Percentiles rank a stretch among this genome's conserved stretches.
Conservation (phyloP, 2,797 vertebrate species). For the Pangasius macronema region DNA sequence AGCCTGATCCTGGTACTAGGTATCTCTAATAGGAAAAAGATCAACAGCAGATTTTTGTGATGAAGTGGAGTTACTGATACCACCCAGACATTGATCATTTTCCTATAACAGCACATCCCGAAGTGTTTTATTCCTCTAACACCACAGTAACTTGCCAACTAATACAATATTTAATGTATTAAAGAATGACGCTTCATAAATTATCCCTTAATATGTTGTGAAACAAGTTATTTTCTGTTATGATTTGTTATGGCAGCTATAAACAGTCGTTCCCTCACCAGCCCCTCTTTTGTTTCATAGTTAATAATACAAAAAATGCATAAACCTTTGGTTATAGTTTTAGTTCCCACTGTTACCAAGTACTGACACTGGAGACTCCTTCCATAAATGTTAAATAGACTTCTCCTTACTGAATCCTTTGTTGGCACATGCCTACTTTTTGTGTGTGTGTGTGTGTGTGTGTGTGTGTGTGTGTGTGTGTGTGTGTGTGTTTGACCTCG, state of each 20-base stretch:
- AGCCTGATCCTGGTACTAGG: too few species aligned
- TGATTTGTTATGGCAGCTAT: too few species aligned
- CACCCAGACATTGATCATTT: not conserved
- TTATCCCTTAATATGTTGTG: too few species aligned
- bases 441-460: not conserved
- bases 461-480: not conserved
- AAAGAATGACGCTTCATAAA: not conserved
- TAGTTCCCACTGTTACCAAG: not conserved
- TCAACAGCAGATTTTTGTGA: too few species aligned
- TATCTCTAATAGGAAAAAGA: too few species aligned
- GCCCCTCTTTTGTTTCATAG: too few species aligned
- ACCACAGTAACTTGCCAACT: not conserved
- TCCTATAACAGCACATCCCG: not conserved
- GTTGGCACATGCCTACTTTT: not conserved
- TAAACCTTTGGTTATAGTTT: not conserved
- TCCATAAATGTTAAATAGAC: not conserved
- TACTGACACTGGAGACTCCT: not conserved
- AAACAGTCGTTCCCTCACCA: too few species aligned
- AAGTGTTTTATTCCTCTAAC: not conserved
- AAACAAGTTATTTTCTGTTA: too few species aligned
- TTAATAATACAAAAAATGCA: too few species aligned
- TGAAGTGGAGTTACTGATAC: too few species aligned
- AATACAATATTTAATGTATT: not conserved
- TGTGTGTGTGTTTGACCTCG: not conserved
- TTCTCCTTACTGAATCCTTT: not conserved